phyloP scores from a whole-genome alignment of 2,888 invertebrate species.

The Phaedon cochleariae region DNA sequence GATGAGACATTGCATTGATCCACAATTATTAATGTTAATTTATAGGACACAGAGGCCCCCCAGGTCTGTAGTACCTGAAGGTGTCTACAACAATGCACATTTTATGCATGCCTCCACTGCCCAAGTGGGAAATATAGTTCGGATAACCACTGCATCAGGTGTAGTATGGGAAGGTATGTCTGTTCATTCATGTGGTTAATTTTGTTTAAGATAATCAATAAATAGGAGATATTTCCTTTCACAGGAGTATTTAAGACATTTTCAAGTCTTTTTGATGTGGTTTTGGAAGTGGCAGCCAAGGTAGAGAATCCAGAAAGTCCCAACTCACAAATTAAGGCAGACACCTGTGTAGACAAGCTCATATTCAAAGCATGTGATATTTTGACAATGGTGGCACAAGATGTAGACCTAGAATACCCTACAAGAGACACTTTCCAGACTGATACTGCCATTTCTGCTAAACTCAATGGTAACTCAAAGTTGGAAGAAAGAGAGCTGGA shows the following conservation, averaged over 20 bases:
- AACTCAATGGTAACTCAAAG: constrained; percentile 64
- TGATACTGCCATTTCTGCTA: constrained; percentile 84
- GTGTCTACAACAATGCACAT: constrained; percentile 88
- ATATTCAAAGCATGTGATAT: constrained; percentile 88
- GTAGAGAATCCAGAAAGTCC: constrained; percentile 71
- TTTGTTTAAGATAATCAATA: background rate
- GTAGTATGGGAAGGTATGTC: constrained; percentile 80
- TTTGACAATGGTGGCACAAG: constrained; percentile 81
- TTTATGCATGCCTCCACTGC: constrained; percentile 90
- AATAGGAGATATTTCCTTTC: constrained; percentile 17
- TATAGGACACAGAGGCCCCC: constrained; percentile 72
- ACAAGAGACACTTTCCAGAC: constrained; percentile 89
- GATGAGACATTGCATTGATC: too few relatives aligned
- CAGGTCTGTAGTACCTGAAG: constrained; percentile 77
- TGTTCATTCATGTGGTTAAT: background rate
- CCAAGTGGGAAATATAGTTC: constrained; percentile 84
- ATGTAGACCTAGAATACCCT: constrained; percentile 90
- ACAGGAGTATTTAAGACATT: constrained; percentile 82
- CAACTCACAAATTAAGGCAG: constrained; percentile 67
- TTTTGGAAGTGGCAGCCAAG: constrained; percentile 87
- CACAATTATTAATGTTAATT: constrained; percentile 9
- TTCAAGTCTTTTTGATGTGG: constrained; percentile 86
- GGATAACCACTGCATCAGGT: constrained; percentile 85
- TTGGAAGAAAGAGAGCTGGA: constrained; percentile 84
- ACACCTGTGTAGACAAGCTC: constrained; percentile 78